Base-by-base conservation (phyloP, 2,113 vertebrate species). In the Varanus salvator region DNA sequence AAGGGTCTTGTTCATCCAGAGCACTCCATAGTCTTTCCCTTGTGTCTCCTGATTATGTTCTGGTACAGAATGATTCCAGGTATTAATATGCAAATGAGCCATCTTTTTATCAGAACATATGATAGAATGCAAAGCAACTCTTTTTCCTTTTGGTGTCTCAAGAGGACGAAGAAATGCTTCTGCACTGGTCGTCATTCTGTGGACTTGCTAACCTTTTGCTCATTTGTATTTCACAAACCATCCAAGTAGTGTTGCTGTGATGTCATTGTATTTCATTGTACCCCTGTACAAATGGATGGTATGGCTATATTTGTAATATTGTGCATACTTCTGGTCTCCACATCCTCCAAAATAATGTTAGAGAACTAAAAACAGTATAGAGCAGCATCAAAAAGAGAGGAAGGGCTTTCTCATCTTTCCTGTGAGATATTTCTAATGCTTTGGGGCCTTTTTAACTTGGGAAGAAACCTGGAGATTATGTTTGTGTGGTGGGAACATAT, bases 1-100 rank as follows among this genome's bases (percentile, higher is more conserved):
- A 50, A 78, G 12, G 50, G 21, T 68, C 27, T 60, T 27, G 8
- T 84, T 92, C 1, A 6, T 11, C 48, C 68, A 87, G 83, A 71
- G 23, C 83, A 0, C 0, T 78, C 23, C 64, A 31, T 69, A 31
- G 38, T 9, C 86, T 80, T 68, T 91, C 89, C 0, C 0, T 34
- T 76, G 84, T 85, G 2, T 14, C 68, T 17, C 27, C 0, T 69
- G 57, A 80, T 80, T 44, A 0, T 77, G 64, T 84, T 34, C 90
- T 72, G 6, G 48, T 60, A 38, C 50, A 87, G 34, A 89, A 6
- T 87, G 0, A 0, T 88, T 60, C 29, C 83, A 48, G 80, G 27
- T 60, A 78, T 31, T 90, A 90, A 31, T 60, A 27, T 0, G 0
- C 80, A 90, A 81, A 85, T 15, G 31, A 7, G 64, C 12, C 60